Evolutionary conservation across 1,140 invertebrate species (phyloP).

Genomic region (Aphelinus certus): DNA sequence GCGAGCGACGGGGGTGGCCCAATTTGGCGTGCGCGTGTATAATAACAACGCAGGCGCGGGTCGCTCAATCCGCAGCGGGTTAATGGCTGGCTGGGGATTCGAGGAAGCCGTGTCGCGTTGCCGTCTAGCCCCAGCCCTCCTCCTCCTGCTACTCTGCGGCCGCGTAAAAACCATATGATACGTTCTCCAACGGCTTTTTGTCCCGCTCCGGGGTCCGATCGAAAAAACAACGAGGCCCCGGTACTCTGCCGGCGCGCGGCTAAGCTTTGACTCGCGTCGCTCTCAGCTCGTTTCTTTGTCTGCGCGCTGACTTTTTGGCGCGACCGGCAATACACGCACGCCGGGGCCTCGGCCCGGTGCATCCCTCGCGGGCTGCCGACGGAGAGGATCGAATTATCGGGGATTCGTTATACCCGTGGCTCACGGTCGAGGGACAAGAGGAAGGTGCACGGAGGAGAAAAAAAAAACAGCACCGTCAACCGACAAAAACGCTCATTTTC

Average conservation of each 20-base stretch:
- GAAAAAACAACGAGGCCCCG: no score
- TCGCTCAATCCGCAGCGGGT: no score
- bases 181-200: not conserved
- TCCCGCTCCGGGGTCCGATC: no score
- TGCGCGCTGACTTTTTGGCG: not conserved
- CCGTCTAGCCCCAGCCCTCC: not conserved
- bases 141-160: not conserved
- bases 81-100: not conserved
- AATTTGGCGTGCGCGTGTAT: no score
- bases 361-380: conserved; percentile 5
- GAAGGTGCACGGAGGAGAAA: not conserved
- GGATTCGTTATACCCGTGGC: conserved; percentile 42
- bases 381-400: conserved; percentile 45
- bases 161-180: not conserved
- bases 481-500: conserved; percentile 22
- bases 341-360: not conserved
- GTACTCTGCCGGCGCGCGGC: no score
- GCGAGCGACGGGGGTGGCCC: no score
- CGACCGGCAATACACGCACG: not conserved
- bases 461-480: conserved; percentile 9
- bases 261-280: not conserved
- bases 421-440: not conserved
- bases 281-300: conserved; percentile 16
- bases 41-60: no score
- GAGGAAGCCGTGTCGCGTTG: not conserved